Conservation (phyloP, 2,113 vertebrate genomes). For the Erinaceus europaeus region DNA sequence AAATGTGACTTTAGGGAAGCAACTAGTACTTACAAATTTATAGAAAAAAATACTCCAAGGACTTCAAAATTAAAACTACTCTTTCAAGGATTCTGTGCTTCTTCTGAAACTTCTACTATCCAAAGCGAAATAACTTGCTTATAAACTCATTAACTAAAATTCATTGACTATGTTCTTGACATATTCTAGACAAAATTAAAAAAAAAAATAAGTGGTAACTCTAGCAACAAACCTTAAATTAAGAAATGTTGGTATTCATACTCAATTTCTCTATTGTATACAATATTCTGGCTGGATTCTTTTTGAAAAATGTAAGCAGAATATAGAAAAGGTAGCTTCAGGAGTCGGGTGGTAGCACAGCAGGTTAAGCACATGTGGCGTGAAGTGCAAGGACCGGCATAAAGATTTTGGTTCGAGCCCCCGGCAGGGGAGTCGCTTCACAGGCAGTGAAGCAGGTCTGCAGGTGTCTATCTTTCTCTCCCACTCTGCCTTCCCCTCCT, state of each 20-base stretch:
- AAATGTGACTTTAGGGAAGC: conserved; percentile 2
- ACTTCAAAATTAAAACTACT: not conserved
- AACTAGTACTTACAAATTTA: conserved; percentile 8
- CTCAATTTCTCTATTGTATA: conserved; percentile 10
- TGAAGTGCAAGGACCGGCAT: no score
- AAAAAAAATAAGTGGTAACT: not conserved
- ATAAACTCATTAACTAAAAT: not conserved
- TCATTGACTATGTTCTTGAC: not conserved
- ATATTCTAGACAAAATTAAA: not conserved
- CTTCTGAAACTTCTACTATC: not conserved
- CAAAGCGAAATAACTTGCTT: not conserved
- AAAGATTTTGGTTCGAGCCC: no score
- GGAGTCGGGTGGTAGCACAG: no score
- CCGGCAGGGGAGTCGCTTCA: no score
- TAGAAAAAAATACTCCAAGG: conserved; percentile 26
- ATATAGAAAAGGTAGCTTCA: no score
- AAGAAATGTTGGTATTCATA: not conserved
- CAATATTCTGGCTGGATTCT: no score
- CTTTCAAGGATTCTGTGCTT: conserved; percentile 4
- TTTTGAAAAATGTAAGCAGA: conserved; percentile 16
- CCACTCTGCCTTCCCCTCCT: no score
- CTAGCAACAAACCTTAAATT: conserved; percentile 1
- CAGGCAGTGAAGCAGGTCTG: no score
- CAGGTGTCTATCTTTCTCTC: no score
- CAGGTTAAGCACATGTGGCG: no score